A percentile compares a stretch with the other conserved stretches of the same genome.
phyloP scores from a whole-genome alignment of 2,797 vertebrate genomes.

The Mustela erminea region DNA sequence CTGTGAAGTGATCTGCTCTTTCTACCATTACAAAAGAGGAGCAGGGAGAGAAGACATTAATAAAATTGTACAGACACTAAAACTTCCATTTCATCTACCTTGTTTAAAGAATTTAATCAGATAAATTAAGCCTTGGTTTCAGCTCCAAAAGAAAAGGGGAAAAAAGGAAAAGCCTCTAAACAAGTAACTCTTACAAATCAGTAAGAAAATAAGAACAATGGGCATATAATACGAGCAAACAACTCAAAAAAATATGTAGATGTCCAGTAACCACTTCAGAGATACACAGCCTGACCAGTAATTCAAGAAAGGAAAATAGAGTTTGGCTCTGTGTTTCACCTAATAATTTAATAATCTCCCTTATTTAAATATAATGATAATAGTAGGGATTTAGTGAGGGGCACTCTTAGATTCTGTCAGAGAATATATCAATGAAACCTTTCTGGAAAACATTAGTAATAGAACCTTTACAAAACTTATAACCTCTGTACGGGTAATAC shows the following conservation, averaged over 20 bases:
- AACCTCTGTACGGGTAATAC: background rate
- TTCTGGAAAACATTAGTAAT: background rate
- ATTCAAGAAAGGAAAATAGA: background rate
- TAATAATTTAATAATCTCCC: background rate
- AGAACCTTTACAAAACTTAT: background rate
- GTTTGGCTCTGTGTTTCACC: background rate
- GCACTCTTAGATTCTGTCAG: background rate
- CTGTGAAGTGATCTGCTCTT: background rate
- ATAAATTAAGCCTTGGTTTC: slow-evolving; percentile 46
- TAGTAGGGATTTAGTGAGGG: slow-evolving; percentile 16
- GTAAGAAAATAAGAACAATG: background rate
- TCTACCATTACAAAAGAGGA: slow-evolving; percentile 1
- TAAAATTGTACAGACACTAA: background rate
- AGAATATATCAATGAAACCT: background rate
- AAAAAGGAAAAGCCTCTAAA: background rate
- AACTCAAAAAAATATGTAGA: background rate
- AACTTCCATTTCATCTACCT: background rate
- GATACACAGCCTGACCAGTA: background rate
- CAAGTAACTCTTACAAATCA: background rate
- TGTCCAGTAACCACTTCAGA: background rate
- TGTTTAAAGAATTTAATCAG: slow-evolving; percentile 6
- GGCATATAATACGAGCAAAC: background rate
- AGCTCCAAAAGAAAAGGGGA: background rate
- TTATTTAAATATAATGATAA: background rate
- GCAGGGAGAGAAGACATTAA: background rate